Percentiles rank a stretch among this genome's conserved stretches.
Evolutionary conservation across 2,113 vertebrate genomes (phyloP).

Genomic region (Pycnonotus jocosus): DNA sequence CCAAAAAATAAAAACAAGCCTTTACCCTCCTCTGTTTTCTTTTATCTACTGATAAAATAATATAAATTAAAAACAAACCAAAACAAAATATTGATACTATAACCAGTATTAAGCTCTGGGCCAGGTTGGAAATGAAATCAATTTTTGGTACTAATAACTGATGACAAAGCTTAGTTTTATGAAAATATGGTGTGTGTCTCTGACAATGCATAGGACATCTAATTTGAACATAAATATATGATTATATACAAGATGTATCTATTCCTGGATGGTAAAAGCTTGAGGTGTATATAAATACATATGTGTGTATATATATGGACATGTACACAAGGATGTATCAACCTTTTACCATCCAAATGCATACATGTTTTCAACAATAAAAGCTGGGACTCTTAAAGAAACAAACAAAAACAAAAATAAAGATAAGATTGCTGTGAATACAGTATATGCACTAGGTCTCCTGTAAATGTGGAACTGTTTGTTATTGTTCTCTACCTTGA

Average conservation of each 20-base stretch:
- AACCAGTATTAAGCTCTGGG: conserved; percentile 76
- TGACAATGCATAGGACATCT: conserved; percentile 80
- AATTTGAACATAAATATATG: conserved; percentile 60
- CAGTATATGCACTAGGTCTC: conserved; percentile 60
- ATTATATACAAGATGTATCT: conserved; percentile 48
- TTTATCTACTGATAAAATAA: conserved; percentile 12
- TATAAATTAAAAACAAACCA: neutral
- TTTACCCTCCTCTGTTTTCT: conserved; percentile 77
- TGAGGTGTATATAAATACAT: conserved; percentile 19
- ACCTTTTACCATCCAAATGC: conserved; percentile 59
- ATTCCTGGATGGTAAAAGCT: conserved; percentile 65
- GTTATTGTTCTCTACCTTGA: conserved; percentile 23
- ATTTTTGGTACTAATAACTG: conserved; percentile 74
- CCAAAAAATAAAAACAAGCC: conserved; percentile 43
- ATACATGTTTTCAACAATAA: conserved; percentile 50
- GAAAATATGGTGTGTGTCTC: conserved; percentile 83
- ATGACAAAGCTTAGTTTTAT: conserved; percentile 74
- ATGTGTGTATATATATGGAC: neutral
- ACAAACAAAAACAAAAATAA: neutral
- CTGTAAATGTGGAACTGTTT: conserved; percentile 62
- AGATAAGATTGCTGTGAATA: conserved; percentile 59
- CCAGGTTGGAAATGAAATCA: conserved; percentile 84
- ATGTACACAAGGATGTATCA: conserved; percentile 5
- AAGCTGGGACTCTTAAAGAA: conserved; percentile 68
- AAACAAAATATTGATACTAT: conserved; percentile 22